Base-by-base conservation (phyloP, 2,797 vertebrate genomes). In the Enteromius argenteus region DNA sequence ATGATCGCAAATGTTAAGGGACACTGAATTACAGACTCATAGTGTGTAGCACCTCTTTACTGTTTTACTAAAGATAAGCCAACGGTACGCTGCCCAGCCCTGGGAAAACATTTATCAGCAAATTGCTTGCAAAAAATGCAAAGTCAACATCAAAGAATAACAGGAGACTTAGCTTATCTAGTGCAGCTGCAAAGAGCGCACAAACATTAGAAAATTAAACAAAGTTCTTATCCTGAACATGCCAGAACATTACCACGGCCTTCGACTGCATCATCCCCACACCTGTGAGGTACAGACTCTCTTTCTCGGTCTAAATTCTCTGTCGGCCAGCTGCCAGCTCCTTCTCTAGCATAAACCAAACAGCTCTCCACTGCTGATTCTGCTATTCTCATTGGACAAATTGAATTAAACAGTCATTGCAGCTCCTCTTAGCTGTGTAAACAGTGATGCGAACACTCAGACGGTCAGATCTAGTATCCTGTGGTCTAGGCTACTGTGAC, bases 41-140 rank as follows among this genome's bases (percentile, higher is more conserved):
- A 72, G 4, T 32, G 60, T 60, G 37, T 1, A 5, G 13, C 3
- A 35, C 37, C 68, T 53, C 32, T 30, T 53, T 8, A 60, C 51
- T 83, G 77, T 87, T 83, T 80, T 77, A 85, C 58, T 51, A 66
- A 66, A 69, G 62, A 66, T 79, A 75, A 23, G n/a, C 17, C 39
- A 64, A 67, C 39, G 13, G 6, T 51, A 69, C 14, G 19, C n/a
- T 39, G 64, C 81, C 73, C 44, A 35, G 53, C 79, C 77, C 80
- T 88, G 83, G 49, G 85, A 90, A 88, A 88, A 74, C 60, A 79
- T 74, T 81, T 84, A 88, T 84, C 85, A 87, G 83, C 85, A 73
- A 72, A 56, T 85, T 86, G n/a, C 84, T 78, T 60, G 35, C 23
- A 84, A 68, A 85, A 85, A 86, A 83, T 69, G 66, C 27, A n/a